Base-by-base conservation (phyloP, 1,140 invertebrate genomes). In the Drosophila biarmipes region DNA sequence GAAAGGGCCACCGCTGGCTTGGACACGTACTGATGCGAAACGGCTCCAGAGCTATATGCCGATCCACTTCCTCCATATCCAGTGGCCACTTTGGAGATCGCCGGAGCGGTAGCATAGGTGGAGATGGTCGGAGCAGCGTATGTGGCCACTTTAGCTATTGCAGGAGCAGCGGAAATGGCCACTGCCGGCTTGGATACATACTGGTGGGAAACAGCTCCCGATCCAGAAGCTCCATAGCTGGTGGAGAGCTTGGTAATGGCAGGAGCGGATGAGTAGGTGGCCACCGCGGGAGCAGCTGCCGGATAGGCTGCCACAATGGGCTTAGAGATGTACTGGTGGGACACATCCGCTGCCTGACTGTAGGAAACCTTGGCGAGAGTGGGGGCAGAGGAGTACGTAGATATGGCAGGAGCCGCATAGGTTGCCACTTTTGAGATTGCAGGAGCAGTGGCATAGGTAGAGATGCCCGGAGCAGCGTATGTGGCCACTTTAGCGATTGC, bases 321-420 rank as follows among this genome's bases (percentile, higher is more conserved):
- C 49, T 84, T 86, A 15, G 84, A 89, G 4, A 89, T 72, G 38
- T 90, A 73, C 34, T 90, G 85, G 69, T 90, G 82, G 5, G 82
- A 90, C 19, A 89, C 54, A 17, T 69, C 68, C 7, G 82, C 80
- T 2, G 79, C 85, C 19, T 56, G 53, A 4, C 55, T 53, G 37
- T 69, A 69, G 54, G 61, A 38, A 10, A 63, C 29, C 31, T 63
- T 63, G 21, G 54, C 35, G 12, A 59, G n/a, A 10, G 63, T 49
- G 12, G 61, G 86, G 17, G 53, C 49, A 2, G 85, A 4, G 1
- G 77, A 45, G 8, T 78, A 78, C 0, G 61, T 68, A 21, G 67
- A 14, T 2, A 81, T 34, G n/a, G 68, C 35, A 0, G 78, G 78
- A 24, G 80, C 55, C 0, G 71, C 59, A 17, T 80, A 84, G 12